These are phyloP conservation scores for Hyperoplus lanceolatus DNA, from an alignment of 2,797 vertebrate genomes.

Conservation along the genomic window DNA sequence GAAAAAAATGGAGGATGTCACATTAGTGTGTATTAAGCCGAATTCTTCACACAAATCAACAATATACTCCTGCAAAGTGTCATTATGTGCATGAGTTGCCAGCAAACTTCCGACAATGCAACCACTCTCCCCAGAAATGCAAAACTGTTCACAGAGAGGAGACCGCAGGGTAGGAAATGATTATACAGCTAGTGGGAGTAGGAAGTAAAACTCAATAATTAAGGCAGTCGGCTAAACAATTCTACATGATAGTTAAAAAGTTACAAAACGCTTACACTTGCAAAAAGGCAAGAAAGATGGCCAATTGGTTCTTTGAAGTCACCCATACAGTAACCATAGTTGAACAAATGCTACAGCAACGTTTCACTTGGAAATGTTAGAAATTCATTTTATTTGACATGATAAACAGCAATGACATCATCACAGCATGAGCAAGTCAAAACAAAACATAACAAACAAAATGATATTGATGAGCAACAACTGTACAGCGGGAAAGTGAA, in stretches of 20 bases:
- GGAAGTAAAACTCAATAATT: constrained; percentile 40
- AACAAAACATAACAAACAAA: constrained; percentile 58
- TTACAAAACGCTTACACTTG: neutral
- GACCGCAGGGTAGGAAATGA: constrained; percentile 68
- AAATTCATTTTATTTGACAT: neutral
- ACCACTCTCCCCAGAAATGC: constrained; percentile 57
- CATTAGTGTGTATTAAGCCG: neutral
- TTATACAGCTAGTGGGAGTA: constrained; percentile 66
- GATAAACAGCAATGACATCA: constrained; percentile 21
- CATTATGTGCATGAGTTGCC: constrained; percentile 4
- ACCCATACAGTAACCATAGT: neutral
- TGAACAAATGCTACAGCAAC: constrained; percentile 10
- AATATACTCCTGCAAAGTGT: neutral
- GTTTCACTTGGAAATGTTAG: neutral
- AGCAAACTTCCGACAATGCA: constrained; percentile 38
- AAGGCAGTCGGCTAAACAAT: constrained; percentile 24
- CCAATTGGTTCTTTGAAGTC: constrained; percentile 24
- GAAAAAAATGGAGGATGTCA: neutral
- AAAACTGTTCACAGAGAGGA: constrained; percentile 46
- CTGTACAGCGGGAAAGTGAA: constrained; percentile 14
- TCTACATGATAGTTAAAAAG: neutral
- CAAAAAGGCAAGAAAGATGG: constrained; percentile 6
- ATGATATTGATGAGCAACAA: constrained; percentile 46
- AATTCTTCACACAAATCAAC: neutral
- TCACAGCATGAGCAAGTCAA: constrained; percentile 23